Evolutionary conservation across 2,113 vertebrate genomes (phyloP).

Genomic region (Pelusios castaneus): DNA sequence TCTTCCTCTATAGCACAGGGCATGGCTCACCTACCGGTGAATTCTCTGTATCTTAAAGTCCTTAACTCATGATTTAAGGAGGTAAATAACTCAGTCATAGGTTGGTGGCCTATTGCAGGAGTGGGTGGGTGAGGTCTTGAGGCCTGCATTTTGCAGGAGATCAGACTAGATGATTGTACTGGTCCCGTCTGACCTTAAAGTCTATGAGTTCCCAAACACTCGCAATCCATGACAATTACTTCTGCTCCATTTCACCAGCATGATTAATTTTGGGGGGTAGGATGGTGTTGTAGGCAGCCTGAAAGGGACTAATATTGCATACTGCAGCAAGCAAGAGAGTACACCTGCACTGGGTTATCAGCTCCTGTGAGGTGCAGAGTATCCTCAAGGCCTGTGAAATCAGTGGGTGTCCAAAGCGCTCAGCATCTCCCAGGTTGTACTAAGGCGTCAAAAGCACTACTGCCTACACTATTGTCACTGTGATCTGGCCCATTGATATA

Average conservation of each 20-base stretch:
- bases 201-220: not conserved
- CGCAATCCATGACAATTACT: not conserved
- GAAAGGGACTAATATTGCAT: not conserved
- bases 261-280: not conserved
- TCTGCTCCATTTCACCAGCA: not conserved
- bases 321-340: not conserved
- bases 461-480: not conserved
- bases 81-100: too few relatives aligned
- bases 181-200: too few relatives aligned
- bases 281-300: not conserved
- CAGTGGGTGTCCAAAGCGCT: rapidly evolving
- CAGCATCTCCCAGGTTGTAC: not conserved
- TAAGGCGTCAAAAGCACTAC: not conserved
- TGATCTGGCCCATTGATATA: not conserved
- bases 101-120: too few relatives aligned
- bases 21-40: too few relatives aligned
- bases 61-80: too few relatives aligned
- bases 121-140: too few relatives aligned
- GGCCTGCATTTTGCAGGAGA: too few relatives aligned
- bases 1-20: too few relatives aligned
- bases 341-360: not conserved
- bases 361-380: not conserved
- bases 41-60: too few relatives aligned
- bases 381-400: not conserved
- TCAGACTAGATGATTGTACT: too few relatives aligned